These are phyloP conservation scores for Pseudorectes ferrugineus DNA, from an alignment of 2,113 vertebrate species.

Conservation along the genomic window DNA sequence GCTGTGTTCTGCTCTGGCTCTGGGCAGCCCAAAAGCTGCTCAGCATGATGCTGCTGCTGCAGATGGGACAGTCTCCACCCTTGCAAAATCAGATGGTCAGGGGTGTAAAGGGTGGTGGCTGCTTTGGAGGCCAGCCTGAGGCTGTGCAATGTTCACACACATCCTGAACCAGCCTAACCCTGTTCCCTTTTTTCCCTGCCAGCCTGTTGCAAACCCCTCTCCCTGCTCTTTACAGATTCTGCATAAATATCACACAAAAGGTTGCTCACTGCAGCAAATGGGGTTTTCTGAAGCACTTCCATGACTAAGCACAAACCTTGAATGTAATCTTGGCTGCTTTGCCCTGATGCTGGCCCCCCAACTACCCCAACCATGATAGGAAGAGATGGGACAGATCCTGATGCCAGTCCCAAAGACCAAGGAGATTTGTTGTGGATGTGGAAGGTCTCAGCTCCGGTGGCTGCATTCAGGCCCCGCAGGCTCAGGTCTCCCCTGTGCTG, in stretches of 20 bases:
- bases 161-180: background rate
- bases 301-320: background rate
- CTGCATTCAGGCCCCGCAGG: fast-evolving
- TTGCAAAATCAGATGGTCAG: fast-evolving
- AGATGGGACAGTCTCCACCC: background rate
- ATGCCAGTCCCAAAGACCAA: background rate
- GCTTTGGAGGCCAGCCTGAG: background rate
- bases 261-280: background rate
- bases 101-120: background rate
- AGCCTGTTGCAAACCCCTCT: background rate
- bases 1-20: background rate
- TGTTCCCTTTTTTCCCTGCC: background rate
- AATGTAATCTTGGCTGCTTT: background rate
- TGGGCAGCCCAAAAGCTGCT: background rate
- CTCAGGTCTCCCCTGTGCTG: background rate
- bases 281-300: background rate
- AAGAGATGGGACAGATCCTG: background rate
- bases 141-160: background rate
- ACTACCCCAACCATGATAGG: fast-evolving
- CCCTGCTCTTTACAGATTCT: background rate
- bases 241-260: background rate
- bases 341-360: background rate
- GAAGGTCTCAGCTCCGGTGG: background rate
- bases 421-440: background rate
- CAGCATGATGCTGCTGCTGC: background rate